These are phyloP conservation scores for Cryptomyrus ogoouensis DNA, from an alignment of 2,113 vertebrate species.

Conservation along the genomic window DNA sequence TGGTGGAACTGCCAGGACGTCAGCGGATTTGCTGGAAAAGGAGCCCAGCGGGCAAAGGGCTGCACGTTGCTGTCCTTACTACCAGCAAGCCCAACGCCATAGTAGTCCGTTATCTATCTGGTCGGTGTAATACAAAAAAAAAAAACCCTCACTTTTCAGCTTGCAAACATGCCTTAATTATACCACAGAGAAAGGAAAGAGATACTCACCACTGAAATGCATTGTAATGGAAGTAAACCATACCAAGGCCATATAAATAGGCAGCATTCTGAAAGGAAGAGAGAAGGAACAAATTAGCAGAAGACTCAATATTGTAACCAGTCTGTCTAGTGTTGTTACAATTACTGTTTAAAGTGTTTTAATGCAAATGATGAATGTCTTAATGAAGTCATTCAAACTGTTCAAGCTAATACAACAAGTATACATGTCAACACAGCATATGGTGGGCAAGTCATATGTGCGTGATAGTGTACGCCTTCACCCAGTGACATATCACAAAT, in stretches of 20 bases:
- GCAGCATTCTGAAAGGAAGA: conserved; percentile 84
- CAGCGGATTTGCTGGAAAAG: background rate
- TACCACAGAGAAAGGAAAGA: background rate
- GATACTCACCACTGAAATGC: conserved; percentile 97
- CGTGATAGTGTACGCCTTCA: background rate
- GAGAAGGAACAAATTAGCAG: conserved; percentile 9
- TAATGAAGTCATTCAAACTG: background rate
- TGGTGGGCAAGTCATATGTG: background rate
- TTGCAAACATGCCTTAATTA: background rate
- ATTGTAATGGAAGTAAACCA: conserved; percentile 99
- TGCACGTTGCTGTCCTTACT: background rate
- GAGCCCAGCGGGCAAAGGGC: background rate
- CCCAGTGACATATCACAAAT: background rate
- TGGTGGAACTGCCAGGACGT: background rate
- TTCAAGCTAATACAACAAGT: background rate
- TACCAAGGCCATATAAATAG: conserved; percentile 98
- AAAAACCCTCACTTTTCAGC: background rate
- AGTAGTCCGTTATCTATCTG: background rate
- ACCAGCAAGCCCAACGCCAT: background rate
- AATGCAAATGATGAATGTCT: background rate
- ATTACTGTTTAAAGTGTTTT: background rate
- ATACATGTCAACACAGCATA: background rate
- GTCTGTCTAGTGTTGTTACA: background rate
- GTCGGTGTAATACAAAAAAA: background rate
- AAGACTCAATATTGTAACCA: background rate